Evolutionary conservation across 2,797 vertebrate genomes (phyloP).

Genomic region (Todus mexicanus): DNA sequence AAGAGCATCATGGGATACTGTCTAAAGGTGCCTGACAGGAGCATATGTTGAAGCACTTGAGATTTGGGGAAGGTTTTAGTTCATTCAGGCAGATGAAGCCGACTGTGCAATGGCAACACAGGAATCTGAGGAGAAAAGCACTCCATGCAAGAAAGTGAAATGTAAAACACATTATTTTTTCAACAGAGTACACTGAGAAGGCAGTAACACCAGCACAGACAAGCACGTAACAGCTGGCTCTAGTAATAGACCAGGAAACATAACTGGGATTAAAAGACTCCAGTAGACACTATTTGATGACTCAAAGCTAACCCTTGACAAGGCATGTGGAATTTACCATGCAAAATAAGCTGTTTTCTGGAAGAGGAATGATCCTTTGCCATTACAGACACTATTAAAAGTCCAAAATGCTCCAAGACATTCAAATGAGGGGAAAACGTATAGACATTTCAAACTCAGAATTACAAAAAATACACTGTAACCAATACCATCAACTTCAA

Average conservation of each 20-base stretch:
- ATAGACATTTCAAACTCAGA: neutral
- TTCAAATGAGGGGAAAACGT: neutral
- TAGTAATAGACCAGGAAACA: neutral
- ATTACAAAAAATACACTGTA: rapidly evolving
- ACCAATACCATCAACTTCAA: neutral
- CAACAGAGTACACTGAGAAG: neutral
- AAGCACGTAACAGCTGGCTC: neutral
- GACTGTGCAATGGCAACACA: neutral
- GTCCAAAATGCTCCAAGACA: neutral
- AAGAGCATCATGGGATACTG: neutral
- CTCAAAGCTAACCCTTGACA: neutral
- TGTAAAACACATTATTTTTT: neutral
- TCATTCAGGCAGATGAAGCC: neutral
- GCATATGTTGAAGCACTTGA: neutral
- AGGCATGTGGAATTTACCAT: rapidly evolving
- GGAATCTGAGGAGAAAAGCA: neutral
- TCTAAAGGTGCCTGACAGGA: neutral
- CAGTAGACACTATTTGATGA: neutral
- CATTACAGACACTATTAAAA: neutral
- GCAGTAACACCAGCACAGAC: neutral
- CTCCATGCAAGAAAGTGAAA: neutral
- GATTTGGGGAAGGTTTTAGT: neutral
- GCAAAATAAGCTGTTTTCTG: neutral
- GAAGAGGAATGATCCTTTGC: neutral
- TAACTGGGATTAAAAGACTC: neutral